A percentile compares a stretch with the other conserved stretches of the same genome.
Evolutionary conservation across 2,888 invertebrate species (phyloP).

Genomic region (Sinohyriopsis cumingii): DNA sequence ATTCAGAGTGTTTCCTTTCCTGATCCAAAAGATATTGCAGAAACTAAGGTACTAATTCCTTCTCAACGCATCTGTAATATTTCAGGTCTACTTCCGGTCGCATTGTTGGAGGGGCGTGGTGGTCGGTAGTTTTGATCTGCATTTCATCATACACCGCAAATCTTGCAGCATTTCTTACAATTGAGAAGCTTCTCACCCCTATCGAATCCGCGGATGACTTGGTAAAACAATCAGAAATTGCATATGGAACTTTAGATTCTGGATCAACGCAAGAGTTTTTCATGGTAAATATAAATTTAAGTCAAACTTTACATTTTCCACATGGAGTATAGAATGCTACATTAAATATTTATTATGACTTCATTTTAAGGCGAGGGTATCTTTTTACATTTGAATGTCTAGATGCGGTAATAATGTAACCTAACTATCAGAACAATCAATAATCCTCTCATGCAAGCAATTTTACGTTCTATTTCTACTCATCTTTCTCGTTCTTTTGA

Average conservation of each 20-base stretch:
- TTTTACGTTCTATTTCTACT: too few relatives aligned
- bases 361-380: too few relatives aligned
- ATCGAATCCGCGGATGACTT: constrained; percentile 93
- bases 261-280: constrained; percentile 92
- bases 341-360: too few relatives aligned
- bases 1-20: too few relatives aligned
- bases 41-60: too few relatives aligned
- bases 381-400: too few relatives aligned
- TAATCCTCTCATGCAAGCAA: too few relatives aligned
- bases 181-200: constrained; percentile 95
- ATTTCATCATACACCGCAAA: constrained; percentile 99
- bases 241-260: constrained; percentile 80
- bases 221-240: constrained; percentile 80
- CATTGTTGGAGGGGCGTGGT: constrained; percentile 98
- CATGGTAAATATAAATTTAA: constrained; percentile 74
- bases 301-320: background rate
- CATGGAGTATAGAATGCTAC: background rate
- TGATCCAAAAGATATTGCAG: too few relatives aligned
- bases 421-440: too few relatives aligned
- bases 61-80: background rate
- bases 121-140: constrained; percentile 98
- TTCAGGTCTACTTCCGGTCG: constrained; percentile 87
- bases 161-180: constrained; percentile 92
- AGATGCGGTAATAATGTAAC: too few relatives aligned
- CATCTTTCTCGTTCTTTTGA: too few relatives aligned